Evolutionary conservation across 1,140 invertebrate species (phyloP), one percentile per base, ranked within the genome.

Genomic region (Venturia canescens): DNA sequence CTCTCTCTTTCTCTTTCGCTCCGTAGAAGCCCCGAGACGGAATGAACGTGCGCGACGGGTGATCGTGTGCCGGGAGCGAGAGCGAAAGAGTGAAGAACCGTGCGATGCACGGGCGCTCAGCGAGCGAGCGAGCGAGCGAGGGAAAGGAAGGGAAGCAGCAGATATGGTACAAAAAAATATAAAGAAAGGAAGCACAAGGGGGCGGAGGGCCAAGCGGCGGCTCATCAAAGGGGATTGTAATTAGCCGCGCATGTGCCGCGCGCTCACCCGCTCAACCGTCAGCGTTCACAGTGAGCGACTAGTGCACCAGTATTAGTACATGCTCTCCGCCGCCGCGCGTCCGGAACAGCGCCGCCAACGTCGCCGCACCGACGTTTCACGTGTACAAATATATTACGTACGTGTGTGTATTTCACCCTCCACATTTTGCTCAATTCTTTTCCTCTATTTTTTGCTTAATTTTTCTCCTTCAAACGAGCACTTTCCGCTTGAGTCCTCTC

Each of bases 241-340:
- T 85, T 85, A 85, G 84, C 83, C 79, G 83, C 83, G 84, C 84
- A 85, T 85, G 83, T 85, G 83, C 84, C 81, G 84, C 72, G 71
- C 69, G 44, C 71, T 34, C 69, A 21, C 53, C 34, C 60, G 48
- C 70, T 76, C 80, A 77, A 60, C 75, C 80, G 66, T 71, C 50
- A 29, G 23, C 60, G 66, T 31, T n/a, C 66, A 67, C 67, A 27
- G 60, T 77, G 84, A 82, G 77, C 63, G 83, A 84, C 84, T 72
- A 63, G 74, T 80, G 78, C 79, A 83, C 77, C 79, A 53, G 69
- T 74, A 26, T 50, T 48, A 48, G 48, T 74, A 74, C 48, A 31
- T 27, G 23, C 44, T 79, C 26, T 48, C 71, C 53, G 53, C 76
- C 38, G n/a, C n/a, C n/a, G n/a, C n/a, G 72, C 78, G 60, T 50